Evolutionary conservation across 2,113 vertebrate genomes (phyloP), one percentile per base, ranked within the genome.

Genomic region (Helogale parvula): DNA sequence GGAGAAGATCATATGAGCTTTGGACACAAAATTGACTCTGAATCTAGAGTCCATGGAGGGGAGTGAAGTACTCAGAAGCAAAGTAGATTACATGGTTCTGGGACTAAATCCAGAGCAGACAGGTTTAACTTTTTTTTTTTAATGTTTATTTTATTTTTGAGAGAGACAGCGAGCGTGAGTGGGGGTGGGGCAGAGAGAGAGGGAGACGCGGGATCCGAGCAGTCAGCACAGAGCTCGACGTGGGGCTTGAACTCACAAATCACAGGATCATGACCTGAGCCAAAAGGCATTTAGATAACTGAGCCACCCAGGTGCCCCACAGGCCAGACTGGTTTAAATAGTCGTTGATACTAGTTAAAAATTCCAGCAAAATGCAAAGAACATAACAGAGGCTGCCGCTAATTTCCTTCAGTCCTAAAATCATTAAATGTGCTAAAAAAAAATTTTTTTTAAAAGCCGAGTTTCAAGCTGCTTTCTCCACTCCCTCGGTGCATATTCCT

Each of bases 291-390:
- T 54, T 54, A 54, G 13, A 13, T 15, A 12, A 54, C 52, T 17
- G 52, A 54, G 52, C 52, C 52, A 17, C 52, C 52, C 52, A 54
- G 52, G 52, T 54, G 52, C 5, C 52, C 52, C 50, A 50, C 13
- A 50, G 50, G 50, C 50, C 50, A 50, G 50, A 14, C 50, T 50
- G 13, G 50, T 52, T 92, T 91, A 87, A 79, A 93, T 76, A 90
- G 79, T 97, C 89, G 54, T 80, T 72, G 63, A 68, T 60, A 84
- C 41, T 94, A 92, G 92, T 93, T 96, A 94, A 84, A 93, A 83
- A 97, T 93, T 68, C 77, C 72, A 85, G 41, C 45, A 90, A 50
- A 94, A 94, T 52, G 45, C 92, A 97, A 98, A 95, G 74, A 96
- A 77, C 35, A 63, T 89, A 90, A 88, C 81, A 60, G 19, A 76